Base-by-base conservation (phyloP, 2,888 invertebrate genomes). In the Apantesis nais region DNA sequence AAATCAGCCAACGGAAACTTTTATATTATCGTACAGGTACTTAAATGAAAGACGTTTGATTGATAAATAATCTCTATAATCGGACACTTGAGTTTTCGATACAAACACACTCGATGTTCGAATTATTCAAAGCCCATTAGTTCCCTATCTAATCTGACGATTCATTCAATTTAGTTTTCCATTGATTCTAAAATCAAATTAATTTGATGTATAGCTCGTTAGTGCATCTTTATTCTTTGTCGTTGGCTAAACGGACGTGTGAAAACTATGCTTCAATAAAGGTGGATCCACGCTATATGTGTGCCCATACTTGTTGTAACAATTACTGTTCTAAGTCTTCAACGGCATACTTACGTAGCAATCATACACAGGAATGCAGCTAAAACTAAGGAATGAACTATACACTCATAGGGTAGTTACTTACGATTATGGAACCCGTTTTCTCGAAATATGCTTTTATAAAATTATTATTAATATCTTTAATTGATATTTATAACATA, bases 111-210 rank as follows among this genome's bases (percentile, higher is more conserved):
- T 82, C 79, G 82, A 84, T 83, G 84, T 78, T 73, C 76, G 76
- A 80, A 67, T 67, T 83, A 84, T 80, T 74, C 76, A 76, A 80
- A 81, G 82, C 80, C 83, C 85, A 88, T 89, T 89, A 87, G 78
- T 81, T 77, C 74, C 77, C 78, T 82, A 82, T 84, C 80, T 82
- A 88, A 91, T 89, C 80, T 92, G 92, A 86, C 90, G 90, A 92
- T 88, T 92, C 92, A 92, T 92, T 86, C 89, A 90, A 89, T 90
- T 91, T 92, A 92, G 91, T 92, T 92, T 91, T 90, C 86, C 85
- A 89, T 89, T 89, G 88, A 88, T 89, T 89, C 85, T 85, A 85
- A 90, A 90, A 89, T 89, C 86, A 85, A 87, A 89, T 85, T 87
- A 85, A 87, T 91, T 67, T 61, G 61, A 60, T 91, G 90, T 89